Conservation (phyloP, 2,113 vertebrate species). For the Eulemur macaco region DNA sequence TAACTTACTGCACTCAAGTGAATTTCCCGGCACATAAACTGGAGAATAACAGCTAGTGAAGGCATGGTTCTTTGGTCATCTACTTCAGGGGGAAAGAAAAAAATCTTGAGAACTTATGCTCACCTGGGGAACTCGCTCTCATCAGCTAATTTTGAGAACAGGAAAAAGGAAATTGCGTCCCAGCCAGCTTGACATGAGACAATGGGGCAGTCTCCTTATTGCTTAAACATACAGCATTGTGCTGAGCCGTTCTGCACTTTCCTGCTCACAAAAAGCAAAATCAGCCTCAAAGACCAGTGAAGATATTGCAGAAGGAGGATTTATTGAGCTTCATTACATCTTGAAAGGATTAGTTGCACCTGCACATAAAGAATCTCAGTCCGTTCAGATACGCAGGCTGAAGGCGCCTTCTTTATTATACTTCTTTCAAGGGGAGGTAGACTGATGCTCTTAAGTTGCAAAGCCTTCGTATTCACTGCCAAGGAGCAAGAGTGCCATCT, state of each 20-base stretch:
- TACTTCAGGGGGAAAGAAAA: neutral
- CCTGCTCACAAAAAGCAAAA: constrained; percentile 66
- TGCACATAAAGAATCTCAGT: constrained; percentile 74
- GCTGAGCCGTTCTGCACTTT: constrained; percentile 59
- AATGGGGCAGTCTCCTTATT: constrained; percentile 79
- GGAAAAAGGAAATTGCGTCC: constrained; percentile 87
- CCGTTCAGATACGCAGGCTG: constrained; percentile 53
- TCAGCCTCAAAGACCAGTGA: constrained; percentile 68
- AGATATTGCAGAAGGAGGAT: constrained; percentile 67
- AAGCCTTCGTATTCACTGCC: neutral
- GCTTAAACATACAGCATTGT: constrained; percentile 77
- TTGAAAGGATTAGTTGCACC: constrained; percentile 86
- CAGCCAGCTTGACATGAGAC: constrained; percentile 75
- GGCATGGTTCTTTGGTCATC: constrained; percentile 36
- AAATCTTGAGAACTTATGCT: constrained; percentile 73
- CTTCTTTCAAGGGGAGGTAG: neutral
- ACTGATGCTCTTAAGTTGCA: neutral
- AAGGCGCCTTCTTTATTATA: constrained; percentile 48
- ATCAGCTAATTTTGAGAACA: constrained; percentile 83
- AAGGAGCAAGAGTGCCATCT: constrained; percentile 83
- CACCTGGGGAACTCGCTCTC: constrained; percentile 79
- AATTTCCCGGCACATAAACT: neutral
- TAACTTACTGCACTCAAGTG: neutral
- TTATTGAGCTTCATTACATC: constrained; percentile 82
- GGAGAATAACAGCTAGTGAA: constrained; percentile 38